These are phyloP conservation scores for Nipponacmea schrenckii DNA, from an alignment of 2,888 invertebrate species.

Conservation along the genomic window DNA sequence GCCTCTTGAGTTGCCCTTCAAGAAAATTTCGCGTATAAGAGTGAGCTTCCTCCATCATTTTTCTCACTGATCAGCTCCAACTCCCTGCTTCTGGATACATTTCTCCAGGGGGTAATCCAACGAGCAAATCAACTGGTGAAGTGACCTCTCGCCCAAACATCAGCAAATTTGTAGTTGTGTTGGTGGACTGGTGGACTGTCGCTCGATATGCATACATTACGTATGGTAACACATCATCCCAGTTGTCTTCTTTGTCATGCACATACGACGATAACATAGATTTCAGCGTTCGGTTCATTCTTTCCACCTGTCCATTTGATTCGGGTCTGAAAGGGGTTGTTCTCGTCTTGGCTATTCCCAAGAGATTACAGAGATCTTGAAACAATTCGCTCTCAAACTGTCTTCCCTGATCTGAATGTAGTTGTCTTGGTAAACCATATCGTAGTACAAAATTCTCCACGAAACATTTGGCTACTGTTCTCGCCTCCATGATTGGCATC, in stretches of 20 bases:
- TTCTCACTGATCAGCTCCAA: constrained; percentile 1
- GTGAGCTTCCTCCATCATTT: not conserved
- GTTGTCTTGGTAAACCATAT: constrained; percentile 27
- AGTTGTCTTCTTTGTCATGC: constrained; percentile 23
- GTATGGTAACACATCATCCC: constrained; percentile 28
- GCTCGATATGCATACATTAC: constrained; percentile 26
- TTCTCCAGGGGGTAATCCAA: constrained; percentile 7
- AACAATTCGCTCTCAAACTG: constrained; percentile 30
- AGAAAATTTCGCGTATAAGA: not conserved
- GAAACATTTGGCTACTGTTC: constrained; percentile 27
- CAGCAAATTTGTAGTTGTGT: constrained; percentile 18
- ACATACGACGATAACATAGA: constrained; percentile 27
- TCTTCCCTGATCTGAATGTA: constrained; percentile 30
- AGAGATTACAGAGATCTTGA: constrained; percentile 21
- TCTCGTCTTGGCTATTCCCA: constrained; percentile 30
- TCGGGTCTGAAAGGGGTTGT: too few relatives aligned
- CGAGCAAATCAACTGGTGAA: constrained; percentile 17
- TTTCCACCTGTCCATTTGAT: constrained; percentile 31
- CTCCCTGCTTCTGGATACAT: not conserved
- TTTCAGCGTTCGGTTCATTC: constrained; percentile 28
- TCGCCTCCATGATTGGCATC: constrained; percentile 28
- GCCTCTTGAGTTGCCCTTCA: not conserved
- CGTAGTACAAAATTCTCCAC: constrained; percentile 20
- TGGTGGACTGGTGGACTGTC: constrained; percentile 24
- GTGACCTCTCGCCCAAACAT: constrained; percentile 25